phyloP scores from a whole-genome alignment of 2,797 vertebrate genomes.

The Megaceryle alcyon region DNA sequence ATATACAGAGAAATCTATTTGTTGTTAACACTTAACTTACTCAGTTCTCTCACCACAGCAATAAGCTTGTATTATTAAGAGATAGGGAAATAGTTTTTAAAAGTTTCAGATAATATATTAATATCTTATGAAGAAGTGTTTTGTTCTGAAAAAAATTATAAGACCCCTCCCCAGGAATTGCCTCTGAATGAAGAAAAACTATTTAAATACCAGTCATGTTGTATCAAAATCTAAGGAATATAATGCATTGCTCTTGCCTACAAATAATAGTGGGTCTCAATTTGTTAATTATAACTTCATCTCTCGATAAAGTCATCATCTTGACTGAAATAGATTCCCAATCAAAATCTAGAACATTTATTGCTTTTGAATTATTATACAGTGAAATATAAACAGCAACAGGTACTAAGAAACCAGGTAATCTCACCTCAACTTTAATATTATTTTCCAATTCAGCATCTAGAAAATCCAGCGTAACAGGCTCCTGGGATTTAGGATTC shows the following conservation, averaged over 20 bases:
- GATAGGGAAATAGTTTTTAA: background rate
- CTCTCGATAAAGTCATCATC: background rate
- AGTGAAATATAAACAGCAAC: background rate
- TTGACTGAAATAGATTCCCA: background rate
- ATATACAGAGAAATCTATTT: background rate
- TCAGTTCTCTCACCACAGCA: background rate
- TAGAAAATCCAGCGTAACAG: slow-evolving; percentile 96
- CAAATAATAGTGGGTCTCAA: accelerated
- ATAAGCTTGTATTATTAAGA: background rate
- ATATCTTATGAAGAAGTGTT: background rate
- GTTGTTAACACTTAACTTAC: background rate
- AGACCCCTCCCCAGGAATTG: background rate
- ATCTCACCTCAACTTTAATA: slow-evolving; percentile 94
- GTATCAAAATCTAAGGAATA: background rate
- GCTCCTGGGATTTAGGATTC: slow-evolving; percentile 99
- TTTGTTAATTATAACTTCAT: background rate
- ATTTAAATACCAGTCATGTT: background rate
- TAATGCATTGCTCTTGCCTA: background rate
- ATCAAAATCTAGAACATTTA: background rate
- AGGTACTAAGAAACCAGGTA: background rate
- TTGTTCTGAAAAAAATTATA: background rate
- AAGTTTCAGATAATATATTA: background rate
- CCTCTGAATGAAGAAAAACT: background rate
- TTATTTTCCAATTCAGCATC: slow-evolving; percentile 98
- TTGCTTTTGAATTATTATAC: background rate